Percentiles rank a stretch among this genome's conserved stretches.
phyloP scores from a whole-genome alignment of 2,113 vertebrate genomes.

The Illadopsis cleaveri region DNA sequence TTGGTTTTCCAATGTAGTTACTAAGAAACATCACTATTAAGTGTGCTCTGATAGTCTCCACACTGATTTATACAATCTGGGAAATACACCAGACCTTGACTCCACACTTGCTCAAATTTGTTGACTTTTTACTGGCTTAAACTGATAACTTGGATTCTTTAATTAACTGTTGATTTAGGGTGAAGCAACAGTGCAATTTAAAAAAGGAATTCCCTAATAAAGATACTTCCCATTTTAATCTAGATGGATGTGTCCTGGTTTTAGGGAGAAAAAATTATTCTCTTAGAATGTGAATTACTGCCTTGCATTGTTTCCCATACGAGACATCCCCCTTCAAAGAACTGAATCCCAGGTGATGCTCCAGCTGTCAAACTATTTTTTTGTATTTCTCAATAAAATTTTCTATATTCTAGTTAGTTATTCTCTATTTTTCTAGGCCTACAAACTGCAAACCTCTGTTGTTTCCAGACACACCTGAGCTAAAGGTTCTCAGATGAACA shows the following conservation, averaged over 20 bases:
- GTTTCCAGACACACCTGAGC: neutral
- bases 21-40: neutral
- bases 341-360: neutral
- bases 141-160: neutral
- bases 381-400: neutral
- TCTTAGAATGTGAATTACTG: neutral
- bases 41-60: neutral
- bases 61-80: neutral
- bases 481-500: neutral
- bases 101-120: neutral
- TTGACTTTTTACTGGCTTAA: neutral
- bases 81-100: neutral
- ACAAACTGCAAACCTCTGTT: neutral
- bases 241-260: neutral
- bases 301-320: neutral
- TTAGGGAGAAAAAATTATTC: neutral
- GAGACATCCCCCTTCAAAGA: neutral
- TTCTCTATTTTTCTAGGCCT: neutral
- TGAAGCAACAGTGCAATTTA: neutral
- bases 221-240: neutral
- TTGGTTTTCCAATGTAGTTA: neutral
- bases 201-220: neutral
- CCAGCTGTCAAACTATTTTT: neutral
- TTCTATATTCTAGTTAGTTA: neutral
- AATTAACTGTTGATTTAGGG: neutral